phyloP scores from a whole-genome alignment of 2,113 vertebrate genomes.

The Scartelaos histophorus region DNA sequence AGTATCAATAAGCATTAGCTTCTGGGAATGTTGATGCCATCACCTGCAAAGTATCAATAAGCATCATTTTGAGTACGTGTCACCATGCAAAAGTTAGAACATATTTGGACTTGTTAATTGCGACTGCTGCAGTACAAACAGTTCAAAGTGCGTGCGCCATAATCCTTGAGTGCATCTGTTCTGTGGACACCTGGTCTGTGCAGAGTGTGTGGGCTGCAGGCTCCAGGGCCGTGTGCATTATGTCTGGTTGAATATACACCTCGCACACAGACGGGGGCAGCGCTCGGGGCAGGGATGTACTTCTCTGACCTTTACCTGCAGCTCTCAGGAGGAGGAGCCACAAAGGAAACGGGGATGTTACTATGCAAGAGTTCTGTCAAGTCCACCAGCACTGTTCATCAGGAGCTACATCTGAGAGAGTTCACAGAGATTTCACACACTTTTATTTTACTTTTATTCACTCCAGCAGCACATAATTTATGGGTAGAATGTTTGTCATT shows the following conservation, averaged over 20 bases:
- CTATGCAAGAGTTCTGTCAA: neutral
- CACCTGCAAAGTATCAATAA: too few relatives aligned
- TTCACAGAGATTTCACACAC: neutral
- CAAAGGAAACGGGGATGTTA: neutral
- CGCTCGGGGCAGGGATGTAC: conserved; percentile 32
- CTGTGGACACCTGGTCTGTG: neutral
- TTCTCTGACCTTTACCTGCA: conserved; percentile 57
- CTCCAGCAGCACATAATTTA: too few relatives aligned
- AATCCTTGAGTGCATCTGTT: neutral
- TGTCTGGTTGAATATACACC: conserved; percentile 42
- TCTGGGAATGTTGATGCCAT: too few relatives aligned
- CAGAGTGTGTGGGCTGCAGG: conserved; percentile 4
- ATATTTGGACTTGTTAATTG: too few relatives aligned
- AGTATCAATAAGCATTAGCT: too few relatives aligned
- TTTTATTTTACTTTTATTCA: neutral
- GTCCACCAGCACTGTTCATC: neutral
- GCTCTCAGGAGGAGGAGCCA: neutral
- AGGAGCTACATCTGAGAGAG: neutral
- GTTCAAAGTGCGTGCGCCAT: neutral
- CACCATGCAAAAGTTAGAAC: too few relatives aligned
- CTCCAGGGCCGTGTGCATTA: neutral
- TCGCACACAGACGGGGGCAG: conserved; percentile 8
- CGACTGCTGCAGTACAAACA: too few relatives aligned
- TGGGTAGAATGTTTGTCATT: too few relatives aligned
- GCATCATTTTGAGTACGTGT: neutral